Base-by-base conservation (phyloP, 2,797 vertebrate species). In the Coregonus sp. region DNA sequence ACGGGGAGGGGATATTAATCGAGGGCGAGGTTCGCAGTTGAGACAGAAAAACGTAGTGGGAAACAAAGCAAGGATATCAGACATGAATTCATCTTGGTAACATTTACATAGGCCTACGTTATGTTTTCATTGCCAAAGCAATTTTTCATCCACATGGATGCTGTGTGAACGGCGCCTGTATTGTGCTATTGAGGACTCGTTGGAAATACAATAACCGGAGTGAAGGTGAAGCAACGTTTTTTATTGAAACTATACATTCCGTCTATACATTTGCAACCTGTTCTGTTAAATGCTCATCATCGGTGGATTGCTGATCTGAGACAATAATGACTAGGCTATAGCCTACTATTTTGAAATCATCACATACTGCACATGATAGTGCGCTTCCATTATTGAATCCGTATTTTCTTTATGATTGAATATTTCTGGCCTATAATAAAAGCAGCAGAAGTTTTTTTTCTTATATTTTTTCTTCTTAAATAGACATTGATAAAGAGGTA, bases 41-140 rank as follows among this genome's bases (percentile, higher is more conserved):
- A 73, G 76, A 85, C 79, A 88, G 82, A 63, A 73, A 61, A 77
- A 11, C 20, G 18, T 50, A 15, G n/a, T 20, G 35, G 77, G 83
- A 85, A 82, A 78, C 9, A 63, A 77, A 84, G 86, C 87, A 89
- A 89, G 89, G 88, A 87, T 85, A 72, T 56, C 40, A 74, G 56
- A n/a, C 52, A 72, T 56, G 5, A 77, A 40, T 16, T 20, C 4
- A 72, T 47, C 50, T 47, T 7, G 18, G 18, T 54, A 61, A 11
- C 18, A n/a, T 40, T 37, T 70, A 47, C 35, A 40, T 37, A n/a
- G 12, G 5, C 9, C 3, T 65, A 5, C 9, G 4, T 65, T 25
- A 25, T 25, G 63, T 31, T 66, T 31, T 66, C 29, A 15, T 66
- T 66, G 25, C 20, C 11, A 1, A 33, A 5, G 4, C 11, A 31